Conservation (phyloP, 2,888 invertebrate species). For the Thalpophila matura region DNA sequence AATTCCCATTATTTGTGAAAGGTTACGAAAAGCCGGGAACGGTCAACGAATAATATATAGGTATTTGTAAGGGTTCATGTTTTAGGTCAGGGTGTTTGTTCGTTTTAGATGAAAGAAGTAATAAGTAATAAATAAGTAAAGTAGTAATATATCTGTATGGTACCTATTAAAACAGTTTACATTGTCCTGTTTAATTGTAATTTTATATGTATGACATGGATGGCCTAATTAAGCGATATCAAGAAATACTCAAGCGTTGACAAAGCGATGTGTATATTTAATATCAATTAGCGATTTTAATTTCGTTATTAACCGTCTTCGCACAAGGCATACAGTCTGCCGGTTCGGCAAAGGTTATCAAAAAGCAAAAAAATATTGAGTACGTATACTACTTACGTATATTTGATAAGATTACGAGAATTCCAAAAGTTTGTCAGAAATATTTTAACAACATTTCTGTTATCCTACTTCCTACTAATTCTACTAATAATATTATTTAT, state of each 20-base stretch:
- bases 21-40: no score
- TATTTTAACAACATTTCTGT: no score
- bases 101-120: no score
- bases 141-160: no score
- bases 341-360: conserved; percentile 22
- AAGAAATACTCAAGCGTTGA: conserved; percentile 6
- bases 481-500: no score
- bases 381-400: no score
- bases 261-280: conserved; percentile 26
- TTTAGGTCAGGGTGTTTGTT: no score
- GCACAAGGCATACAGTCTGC: conserved; percentile 3
- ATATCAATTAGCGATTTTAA: neutral
- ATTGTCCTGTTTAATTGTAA: neutral
- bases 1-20: no score
- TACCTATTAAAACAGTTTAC: neutral
- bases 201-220: neutral
- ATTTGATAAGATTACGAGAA: neutral
- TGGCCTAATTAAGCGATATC: neutral
- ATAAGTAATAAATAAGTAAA: no score
- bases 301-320: neutral
- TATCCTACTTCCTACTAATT: no score
- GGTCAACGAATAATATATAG: no score
- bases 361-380: neutral
- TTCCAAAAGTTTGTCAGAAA: conserved; percentile 1
- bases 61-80: no score